Conservation (phyloP, 2,797 vertebrate genomes). For the Cyprinodon diabolis region DNA sequence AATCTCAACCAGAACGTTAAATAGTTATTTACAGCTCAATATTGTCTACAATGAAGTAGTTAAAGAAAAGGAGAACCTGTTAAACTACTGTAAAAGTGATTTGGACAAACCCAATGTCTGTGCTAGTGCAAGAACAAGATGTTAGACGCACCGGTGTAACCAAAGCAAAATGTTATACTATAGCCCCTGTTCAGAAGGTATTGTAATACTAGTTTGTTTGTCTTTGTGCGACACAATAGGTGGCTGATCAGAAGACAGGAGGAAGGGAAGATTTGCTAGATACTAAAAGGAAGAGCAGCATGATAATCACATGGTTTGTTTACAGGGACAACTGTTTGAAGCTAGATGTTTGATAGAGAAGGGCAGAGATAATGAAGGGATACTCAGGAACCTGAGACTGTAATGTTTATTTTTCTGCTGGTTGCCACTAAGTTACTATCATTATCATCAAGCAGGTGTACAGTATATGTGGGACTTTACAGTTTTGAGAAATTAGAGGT, state of each 20-base stretch:
- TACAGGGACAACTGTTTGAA: slow-evolving; percentile 33
- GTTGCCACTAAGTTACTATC: too few relatives aligned
- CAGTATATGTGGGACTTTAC: neutral
- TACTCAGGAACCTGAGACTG: neutral
- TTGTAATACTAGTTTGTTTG: slow-evolving; percentile 5
- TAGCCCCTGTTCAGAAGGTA: slow-evolving; percentile 16
- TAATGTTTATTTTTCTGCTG: neutral
- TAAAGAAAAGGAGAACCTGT: too few relatives aligned
- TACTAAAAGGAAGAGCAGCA: slow-evolving; percentile 21
- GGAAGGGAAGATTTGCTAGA: slow-evolving; percentile 26
- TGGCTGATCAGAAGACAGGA: slow-evolving; percentile 50
- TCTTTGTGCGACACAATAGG: slow-evolving; percentile 42
- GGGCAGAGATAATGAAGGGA: neutral
- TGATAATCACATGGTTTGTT: slow-evolving; percentile 55
- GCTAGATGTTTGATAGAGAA: slow-evolving; percentile 40
- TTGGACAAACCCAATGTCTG: too few relatives aligned
- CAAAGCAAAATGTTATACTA: too few relatives aligned
- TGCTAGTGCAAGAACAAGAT: too few relatives aligned
- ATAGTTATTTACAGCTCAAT: too few relatives aligned
- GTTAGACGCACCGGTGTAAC: too few relatives aligned
- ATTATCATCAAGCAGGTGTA: neutral
- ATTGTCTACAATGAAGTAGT: too few relatives aligned
- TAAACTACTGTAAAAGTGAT: too few relatives aligned
- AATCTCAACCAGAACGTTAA: too few relatives aligned
- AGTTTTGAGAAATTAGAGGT: neutral